A percentile compares a stretch with the other conserved stretches of the same genome.
These are phyloP conservation scores for Macrophya alboannulata DNA, from an alignment of 2,888 invertebrate species.

Conservation along the genomic window DNA sequence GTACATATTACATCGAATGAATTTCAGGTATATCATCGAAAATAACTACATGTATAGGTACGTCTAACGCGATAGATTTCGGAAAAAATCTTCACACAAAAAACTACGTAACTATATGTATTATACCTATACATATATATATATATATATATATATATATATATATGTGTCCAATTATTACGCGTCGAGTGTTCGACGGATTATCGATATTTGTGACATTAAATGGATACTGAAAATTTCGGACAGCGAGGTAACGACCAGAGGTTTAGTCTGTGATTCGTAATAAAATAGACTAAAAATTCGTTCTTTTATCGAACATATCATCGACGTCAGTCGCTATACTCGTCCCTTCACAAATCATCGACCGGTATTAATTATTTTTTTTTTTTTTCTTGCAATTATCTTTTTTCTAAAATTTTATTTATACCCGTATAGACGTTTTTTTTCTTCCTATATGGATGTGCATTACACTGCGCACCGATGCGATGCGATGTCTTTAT, in stretches of 20 bases:
- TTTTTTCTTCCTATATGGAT: neutral
- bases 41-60: neutral
- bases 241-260: neutral
- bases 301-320: neutral
- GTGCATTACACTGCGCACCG: constrained; percentile 26
- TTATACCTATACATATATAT: no score
- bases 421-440: neutral
- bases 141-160: no score
- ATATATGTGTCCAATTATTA: neutral
- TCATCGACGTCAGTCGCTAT: no score
- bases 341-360: neutral
- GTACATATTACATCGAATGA: neutral
- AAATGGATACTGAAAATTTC: neutral
- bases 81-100: neutral
- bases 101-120: neutral
- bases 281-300: neutral
- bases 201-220: constrained; percentile 17
- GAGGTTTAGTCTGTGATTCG: neutral
- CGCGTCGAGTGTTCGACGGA: constrained; percentile 10
- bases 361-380: neutral
- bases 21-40: neutral
- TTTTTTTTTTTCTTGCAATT: neutral
- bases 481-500: constrained; percentile 38
- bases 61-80: neutral
- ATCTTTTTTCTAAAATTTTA: neutral